These are phyloP conservation scores for Lasioglossum morio DNA, from an alignment of 2,888 invertebrate species.

Conservation along the genomic window DNA sequence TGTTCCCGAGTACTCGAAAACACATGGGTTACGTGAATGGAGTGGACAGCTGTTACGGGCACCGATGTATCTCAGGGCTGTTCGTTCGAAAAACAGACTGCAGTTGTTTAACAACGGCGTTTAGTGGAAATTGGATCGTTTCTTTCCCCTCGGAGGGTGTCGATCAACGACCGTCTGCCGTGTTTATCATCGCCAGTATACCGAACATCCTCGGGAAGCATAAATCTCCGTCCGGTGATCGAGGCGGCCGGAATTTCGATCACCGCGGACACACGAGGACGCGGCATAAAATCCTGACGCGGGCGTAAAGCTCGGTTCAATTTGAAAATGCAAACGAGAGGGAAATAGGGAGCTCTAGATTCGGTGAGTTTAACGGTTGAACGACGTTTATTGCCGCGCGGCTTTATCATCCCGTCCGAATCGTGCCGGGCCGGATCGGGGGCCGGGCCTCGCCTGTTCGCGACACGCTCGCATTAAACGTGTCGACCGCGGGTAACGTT, in stretches of 20 bases:
- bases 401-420: slow-evolving; percentile 48
- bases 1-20: neutral
- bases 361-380: slow-evolving; percentile 54
- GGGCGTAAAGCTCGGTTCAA: slow-evolving; percentile 41
- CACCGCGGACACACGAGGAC: slow-evolving; percentile 6
- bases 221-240: slow-evolving; percentile 28
- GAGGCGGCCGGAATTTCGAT: slow-evolving; percentile 41
- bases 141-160: neutral
- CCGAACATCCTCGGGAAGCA: slow-evolving; percentile 19
- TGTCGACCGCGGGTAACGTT: slow-evolving; percentile 68
- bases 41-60: slow-evolving; percentile 1
- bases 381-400: slow-evolving; percentile 56
- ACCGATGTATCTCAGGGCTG: slow-evolving; percentile 3
- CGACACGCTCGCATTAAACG: slow-evolving; percentile 59
- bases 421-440: slow-evolving; percentile 21
- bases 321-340: slow-evolving; percentile 48
- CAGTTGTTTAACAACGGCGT: slow-evolving; percentile 7
- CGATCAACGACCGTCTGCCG: slow-evolving; percentile 23
- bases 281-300: slow-evolving; percentile 13
- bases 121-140: slow-evolving; percentile 8
- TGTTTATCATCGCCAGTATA: slow-evolving; percentile 15
- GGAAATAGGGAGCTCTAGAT: slow-evolving; percentile 12
- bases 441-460: slow-evolving; percentile 2
- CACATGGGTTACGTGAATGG: neutral
- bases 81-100: neutral